These are phyloP conservation scores for Cuniculus paca DNA, from an alignment of 2,797 vertebrate species.

Conservation along the genomic window DNA sequence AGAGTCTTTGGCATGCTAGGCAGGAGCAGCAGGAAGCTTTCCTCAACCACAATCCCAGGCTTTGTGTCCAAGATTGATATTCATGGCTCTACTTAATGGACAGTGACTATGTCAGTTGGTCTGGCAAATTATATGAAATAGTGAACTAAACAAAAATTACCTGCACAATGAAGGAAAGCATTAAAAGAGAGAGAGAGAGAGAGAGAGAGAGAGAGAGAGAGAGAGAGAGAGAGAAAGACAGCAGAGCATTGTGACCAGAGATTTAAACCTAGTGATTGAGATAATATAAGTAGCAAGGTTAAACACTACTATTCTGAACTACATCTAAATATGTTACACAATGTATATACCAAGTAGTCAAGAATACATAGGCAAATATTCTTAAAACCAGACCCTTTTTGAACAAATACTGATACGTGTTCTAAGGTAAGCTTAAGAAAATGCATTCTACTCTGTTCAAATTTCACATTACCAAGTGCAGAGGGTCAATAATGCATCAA, in stretches of 20 bases:
- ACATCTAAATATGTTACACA: slow-evolving; percentile 34
- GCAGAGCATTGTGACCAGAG: background rate
- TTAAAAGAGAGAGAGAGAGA: no score
- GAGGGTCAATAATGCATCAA: background rate
- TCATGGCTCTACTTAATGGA: slow-evolving; percentile 13
- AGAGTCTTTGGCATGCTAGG: background rate
- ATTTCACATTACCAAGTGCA: background rate
- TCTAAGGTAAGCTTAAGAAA: slow-evolving; percentile 2
- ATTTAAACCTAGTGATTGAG: background rate
- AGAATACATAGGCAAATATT: background rate
- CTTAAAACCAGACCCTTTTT: slow-evolving; percentile 31
- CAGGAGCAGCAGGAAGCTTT: slow-evolving; percentile 18
- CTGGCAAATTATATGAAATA: slow-evolving; percentile 8
- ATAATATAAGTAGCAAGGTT: background rate
- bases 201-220: no score
- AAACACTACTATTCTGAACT: slow-evolving; percentile 41
- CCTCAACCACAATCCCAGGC: background rate
- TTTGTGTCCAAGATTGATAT: slow-evolving; percentile 59
- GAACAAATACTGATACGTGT: background rate
- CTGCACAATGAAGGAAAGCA: background rate
- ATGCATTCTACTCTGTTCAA: background rate
- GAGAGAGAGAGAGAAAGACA: no score
- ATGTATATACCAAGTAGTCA: slow-evolving; percentile 35
- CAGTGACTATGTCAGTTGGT: slow-evolving; percentile 38
- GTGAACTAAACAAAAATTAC: background rate